phyloP scores from a whole-genome alignment of 37 sponge, comb jelly and placozoan genomes.

The Spongilla lacustris region DNA sequence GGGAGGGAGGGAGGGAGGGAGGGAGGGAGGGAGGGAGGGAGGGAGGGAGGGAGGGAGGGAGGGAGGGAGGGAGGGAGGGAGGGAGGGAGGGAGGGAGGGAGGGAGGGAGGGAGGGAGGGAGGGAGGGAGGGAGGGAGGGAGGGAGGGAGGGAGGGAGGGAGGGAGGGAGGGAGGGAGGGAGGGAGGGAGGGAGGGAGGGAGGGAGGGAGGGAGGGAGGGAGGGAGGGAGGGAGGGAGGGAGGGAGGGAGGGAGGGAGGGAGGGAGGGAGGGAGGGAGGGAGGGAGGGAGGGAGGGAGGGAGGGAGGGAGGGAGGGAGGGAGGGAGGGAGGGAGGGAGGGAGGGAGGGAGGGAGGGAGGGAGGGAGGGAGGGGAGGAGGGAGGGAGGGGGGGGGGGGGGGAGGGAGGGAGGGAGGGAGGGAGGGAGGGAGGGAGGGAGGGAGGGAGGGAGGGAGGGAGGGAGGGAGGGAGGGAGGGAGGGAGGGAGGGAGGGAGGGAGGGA shows the following conservation, averaged over 20 bases:
- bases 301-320: no score
- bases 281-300: no score
- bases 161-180: background rate
- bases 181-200: background rate
- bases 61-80: background rate
- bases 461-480: background rate
- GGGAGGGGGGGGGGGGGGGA: background rate
- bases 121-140: background rate
- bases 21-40: background rate
- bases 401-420: background rate
- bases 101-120: background rate
- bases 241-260: no score
- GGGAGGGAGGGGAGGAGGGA: background rate
- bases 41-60: background rate
- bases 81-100: background rate
- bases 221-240: no score
- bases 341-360: background rate
- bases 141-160: background rate
- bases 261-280: no score
- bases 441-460: no score
- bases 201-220: background rate
- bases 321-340: no score
- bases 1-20: background rate
- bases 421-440: background rate
- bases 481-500: background rate